phyloP scores from a whole-genome alignment of 2,888 invertebrate species.

The Aproaerema taeniolella region DNA sequence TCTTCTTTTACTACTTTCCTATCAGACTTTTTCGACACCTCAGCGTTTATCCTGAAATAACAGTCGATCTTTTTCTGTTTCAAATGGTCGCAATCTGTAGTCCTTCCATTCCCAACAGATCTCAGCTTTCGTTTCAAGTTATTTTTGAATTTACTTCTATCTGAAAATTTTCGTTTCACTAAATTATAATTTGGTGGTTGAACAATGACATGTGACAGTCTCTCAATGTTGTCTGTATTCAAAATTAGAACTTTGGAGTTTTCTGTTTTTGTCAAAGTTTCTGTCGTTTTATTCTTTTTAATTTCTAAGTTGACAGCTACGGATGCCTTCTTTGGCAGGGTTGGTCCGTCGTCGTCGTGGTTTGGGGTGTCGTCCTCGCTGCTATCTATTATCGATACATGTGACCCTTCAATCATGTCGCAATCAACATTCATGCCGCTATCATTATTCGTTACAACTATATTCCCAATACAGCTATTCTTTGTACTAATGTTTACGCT shows the following conservation, averaged over 20 bases:
- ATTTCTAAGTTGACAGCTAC: slow-evolving; percentile 60
- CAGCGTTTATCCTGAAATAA: slow-evolving; percentile 38
- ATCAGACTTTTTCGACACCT: slow-evolving; percentile 28
- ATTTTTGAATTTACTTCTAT: slow-evolving; percentile 41
- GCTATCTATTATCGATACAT: slow-evolving; percentile 32
- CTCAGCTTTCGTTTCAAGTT: slow-evolving; percentile 29
- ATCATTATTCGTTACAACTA: slow-evolving; percentile 33
- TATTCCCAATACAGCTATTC: slow-evolving; percentile 42
- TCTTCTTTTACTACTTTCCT: slow-evolving; percentile 22
- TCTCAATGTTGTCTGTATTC: slow-evolving; percentile 64
- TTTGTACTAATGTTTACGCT: slow-evolving; percentile 43
- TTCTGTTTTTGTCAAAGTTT: slow-evolving; percentile 37
- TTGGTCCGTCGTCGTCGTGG: slow-evolving; percentile 12
- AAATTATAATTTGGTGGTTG: slow-evolving; percentile 71
- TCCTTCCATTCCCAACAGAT: slow-evolving; percentile 39
- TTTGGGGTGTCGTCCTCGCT: slow-evolving; percentile 35
- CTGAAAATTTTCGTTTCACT: slow-evolving; percentile 50
- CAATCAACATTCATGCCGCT: slow-evolving; percentile 43
- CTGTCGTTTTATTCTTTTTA: slow-evolving; percentile 54
- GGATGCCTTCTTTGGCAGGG: slow-evolving; percentile 37
- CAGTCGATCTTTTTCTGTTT: slow-evolving; percentile 50
- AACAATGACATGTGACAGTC: slow-evolving; percentile 63
- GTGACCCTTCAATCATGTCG: slow-evolving; percentile 40
- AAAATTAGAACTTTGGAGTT: slow-evolving; percentile 68
- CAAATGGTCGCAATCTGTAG: slow-evolving; percentile 29